These are phyloP conservation scores for Kuschelorhynchus macadamiae DNA, from an alignment of 2,888 invertebrate species.

Conservation along the genomic window DNA sequence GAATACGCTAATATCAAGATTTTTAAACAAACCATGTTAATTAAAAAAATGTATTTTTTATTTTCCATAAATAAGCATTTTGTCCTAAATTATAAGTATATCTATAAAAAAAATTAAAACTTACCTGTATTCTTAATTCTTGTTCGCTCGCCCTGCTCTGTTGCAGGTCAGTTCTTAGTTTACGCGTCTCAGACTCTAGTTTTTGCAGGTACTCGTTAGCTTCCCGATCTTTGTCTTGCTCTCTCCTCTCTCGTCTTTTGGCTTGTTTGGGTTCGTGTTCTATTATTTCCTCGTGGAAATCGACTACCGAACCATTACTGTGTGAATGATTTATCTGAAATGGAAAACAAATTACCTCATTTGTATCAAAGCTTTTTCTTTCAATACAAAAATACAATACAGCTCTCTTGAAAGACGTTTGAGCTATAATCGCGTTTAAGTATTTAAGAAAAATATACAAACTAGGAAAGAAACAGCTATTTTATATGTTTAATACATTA, in stretches of 20 bases:
- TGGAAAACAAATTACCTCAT: neutral
- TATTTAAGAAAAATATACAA: too few relatives aligned
- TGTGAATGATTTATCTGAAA: constrained; percentile 60
- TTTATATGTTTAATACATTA: too few relatives aligned
- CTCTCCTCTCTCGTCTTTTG: constrained; percentile 64
- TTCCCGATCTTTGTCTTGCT: constrained; percentile 69
- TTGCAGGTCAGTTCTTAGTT: constrained; percentile 81
- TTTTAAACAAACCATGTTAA: too few relatives aligned
- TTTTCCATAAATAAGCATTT: too few relatives aligned
- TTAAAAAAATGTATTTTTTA: too few relatives aligned
- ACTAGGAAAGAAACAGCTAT: too few relatives aligned
- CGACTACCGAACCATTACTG: constrained; percentile 62
- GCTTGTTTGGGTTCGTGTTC: constrained; percentile 33
- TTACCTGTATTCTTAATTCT: constrained; percentile 80
- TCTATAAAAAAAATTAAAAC: too few relatives aligned
- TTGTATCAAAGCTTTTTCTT: neutral
- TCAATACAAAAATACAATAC: too few relatives aligned
- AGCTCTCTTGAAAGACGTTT: too few relatives aligned
- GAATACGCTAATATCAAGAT: too few relatives aligned
- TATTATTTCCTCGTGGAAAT: constrained; percentile 54
- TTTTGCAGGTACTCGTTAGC: constrained; percentile 72
- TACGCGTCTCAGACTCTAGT: constrained; percentile 81
- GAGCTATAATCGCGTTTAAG: too few relatives aligned
- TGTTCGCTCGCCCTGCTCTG: constrained; percentile 80
- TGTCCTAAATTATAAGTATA: too few relatives aligned